Evolutionary conservation across 2,113 vertebrate genomes (phyloP), one percentile per base, ranked within the genome.

Genomic region (Chitala chitala): DNA sequence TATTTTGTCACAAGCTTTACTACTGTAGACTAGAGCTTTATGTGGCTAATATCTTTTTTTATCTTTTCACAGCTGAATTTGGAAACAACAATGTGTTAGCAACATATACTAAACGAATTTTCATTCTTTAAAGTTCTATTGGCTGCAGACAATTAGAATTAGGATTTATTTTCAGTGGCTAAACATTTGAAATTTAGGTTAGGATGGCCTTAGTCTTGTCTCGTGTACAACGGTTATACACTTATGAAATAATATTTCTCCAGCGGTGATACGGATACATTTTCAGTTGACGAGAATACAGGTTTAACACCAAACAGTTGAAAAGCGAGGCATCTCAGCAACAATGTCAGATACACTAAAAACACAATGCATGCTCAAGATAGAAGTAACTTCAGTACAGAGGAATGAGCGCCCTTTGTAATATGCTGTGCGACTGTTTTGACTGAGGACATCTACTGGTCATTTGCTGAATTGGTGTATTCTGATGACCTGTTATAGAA

Each of bases 1-100:
- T 7, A 53, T 53, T 24, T 26, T 12, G 12, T 7, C 20, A 20
- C 38, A 68, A 26, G 64, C 26, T 12, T 51, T 51, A 8, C 48
- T 8, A 51, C 22, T 29, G 22, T 26, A 26, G 64, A 9, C 12
- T 53, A 69, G 17, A 53, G 13, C 15, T 8, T 46, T 22, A 51
- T 69, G 6, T 38, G 48, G 48, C 53, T 69, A 29, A 33, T 69
- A 51, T 69, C 26, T 51, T 69, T 69, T 51, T 69, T 24, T 33
- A 69, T 26, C 15, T 69, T 53, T 53, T 53, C 2, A 24, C 5
- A 20, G 24, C 29, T 69, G 65, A 53, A 20, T 26, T 12, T 26
- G 53, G 53, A 69, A 53, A 69, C 46, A 69, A 51, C 26, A 33
- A 15, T 33, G 44, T 33, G 24, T 69, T 46, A n/a, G n/a, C n/a